A percentile compares a stretch with the other conserved stretches of the same genome.
Conservation (phyloP, 2,888 invertebrate genomes). For the Rotaria socialis region DNA sequence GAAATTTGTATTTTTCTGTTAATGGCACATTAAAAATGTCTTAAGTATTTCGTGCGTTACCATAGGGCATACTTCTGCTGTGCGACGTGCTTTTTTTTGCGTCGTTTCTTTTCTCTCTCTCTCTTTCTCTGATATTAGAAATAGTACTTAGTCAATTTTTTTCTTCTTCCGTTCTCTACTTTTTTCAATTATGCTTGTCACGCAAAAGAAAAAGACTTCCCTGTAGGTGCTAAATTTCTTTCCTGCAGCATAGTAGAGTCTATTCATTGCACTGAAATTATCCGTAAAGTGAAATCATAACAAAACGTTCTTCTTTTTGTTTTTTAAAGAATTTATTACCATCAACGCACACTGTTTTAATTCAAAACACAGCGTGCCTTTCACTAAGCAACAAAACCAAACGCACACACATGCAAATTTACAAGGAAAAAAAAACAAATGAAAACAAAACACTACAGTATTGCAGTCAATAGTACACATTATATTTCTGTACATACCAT, state of each 20-base stretch:
- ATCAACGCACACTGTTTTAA: neutral
- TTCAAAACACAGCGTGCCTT: neutral
- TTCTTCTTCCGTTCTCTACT: neutral
- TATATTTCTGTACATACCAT: neutral
- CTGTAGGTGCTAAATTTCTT: neutral
- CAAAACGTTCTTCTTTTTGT: neutral
- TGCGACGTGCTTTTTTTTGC: neutral
- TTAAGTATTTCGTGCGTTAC: neutral
- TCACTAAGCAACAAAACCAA: neutral
- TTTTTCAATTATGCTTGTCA: neutral
- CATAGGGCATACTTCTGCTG: neutral
- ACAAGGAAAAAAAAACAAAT: neutral
- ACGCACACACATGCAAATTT: neutral
- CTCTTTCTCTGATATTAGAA: neutral
- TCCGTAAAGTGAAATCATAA: neutral
- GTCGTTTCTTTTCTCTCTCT: neutral
- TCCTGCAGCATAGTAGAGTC: neutral
- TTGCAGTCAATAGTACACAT: slow-evolving; percentile 6
- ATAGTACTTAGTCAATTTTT: neutral
- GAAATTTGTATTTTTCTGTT: neutral
- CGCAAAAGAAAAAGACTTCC: neutral
- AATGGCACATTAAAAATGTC: neutral
- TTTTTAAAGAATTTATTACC: neutral
- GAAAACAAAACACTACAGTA: neutral
- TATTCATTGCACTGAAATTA: neutral